These are phyloP conservation scores for Drosophila atripex DNA, from an alignment of 2,888 invertebrate species.

Conservation along the genomic window DNA sequence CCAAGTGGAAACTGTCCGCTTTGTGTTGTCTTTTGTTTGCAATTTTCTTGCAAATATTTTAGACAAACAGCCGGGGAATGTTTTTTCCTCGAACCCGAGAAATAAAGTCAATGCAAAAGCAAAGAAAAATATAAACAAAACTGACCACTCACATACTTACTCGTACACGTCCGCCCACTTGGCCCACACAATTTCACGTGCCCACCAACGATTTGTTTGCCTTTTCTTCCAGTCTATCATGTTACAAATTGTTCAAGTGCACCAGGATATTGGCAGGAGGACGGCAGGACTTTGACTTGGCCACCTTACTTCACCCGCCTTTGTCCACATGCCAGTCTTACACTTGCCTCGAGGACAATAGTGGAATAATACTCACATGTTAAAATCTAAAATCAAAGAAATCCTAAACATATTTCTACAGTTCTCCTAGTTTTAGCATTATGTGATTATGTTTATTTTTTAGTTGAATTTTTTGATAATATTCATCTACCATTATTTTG, in stretches of 20 bases:
- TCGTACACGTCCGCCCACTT: slow-evolving; percentile 1
- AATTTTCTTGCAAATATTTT: slow-evolving; percentile 71
- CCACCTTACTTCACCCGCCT: slow-evolving; percentile 57
- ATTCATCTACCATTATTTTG: neutral
- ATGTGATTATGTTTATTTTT: too few relatives aligned
- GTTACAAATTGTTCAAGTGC: slow-evolving; percentile 77
- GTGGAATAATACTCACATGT: neutral
- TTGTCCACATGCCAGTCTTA: slow-evolving; percentile 66
- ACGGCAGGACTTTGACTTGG: slow-evolving; percentile 59
- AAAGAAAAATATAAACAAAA: slow-evolving; percentile 73
- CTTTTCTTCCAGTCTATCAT: slow-evolving; percentile 61
- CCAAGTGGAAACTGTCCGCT: slow-evolving; percentile 16
- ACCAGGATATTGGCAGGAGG: slow-evolving; percentile 60
- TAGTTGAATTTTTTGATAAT: too few relatives aligned
- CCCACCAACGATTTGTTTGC: slow-evolving; percentile 35
- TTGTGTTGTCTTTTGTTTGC: slow-evolving; percentile 54
- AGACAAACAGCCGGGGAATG: slow-evolving; percentile 56
- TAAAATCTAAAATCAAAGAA: too few relatives aligned
- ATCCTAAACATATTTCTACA: too few relatives aligned
- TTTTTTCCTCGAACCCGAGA: slow-evolving; percentile 27
- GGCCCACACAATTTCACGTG: slow-evolving; percentile 5
- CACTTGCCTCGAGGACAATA: neutral
- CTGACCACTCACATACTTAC: slow-evolving; percentile 30
- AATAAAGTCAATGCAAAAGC: slow-evolving; percentile 72
- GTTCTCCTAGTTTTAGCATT: too few relatives aligned